A percentile compares a stretch with the other conserved stretches of the same genome.
These are phyloP conservation scores for Oreonectes daqikongensis DNA, from an alignment of 2,797 vertebrate genomes.

Conservation along the genomic window DNA sequence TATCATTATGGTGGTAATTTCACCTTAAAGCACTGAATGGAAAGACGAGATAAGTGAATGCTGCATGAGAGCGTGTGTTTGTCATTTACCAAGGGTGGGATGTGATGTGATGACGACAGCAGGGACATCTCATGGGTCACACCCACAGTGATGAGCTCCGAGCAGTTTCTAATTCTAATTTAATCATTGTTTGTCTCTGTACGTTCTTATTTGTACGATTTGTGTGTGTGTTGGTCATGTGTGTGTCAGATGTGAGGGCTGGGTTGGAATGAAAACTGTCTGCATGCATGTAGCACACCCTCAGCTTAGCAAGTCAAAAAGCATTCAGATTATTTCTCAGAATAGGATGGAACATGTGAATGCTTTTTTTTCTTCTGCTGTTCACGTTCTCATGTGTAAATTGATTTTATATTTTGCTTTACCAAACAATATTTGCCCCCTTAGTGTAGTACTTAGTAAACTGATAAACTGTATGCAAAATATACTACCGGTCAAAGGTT, in stretches of 20 bases:
- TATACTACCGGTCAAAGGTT: no score
- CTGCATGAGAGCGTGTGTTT: background rate
- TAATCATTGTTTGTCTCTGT: constrained; percentile 25
- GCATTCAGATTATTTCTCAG: background rate
- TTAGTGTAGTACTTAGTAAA: no score
- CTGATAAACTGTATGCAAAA: no score
- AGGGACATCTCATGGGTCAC: constrained; percentile 32
- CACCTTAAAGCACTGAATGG: background rate
- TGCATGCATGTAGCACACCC: background rate
- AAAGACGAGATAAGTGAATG: background rate
- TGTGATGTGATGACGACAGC: constrained; percentile 22
- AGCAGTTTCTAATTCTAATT: constrained; percentile 28
- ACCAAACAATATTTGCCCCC: no score
- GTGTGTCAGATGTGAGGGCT: background rate
- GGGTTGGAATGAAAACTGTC: background rate
- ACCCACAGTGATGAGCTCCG: constrained; percentile 37
- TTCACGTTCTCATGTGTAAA: background rate
- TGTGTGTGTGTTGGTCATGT: background rate
- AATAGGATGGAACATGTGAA: background rate
- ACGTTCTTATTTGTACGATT: constrained; percentile 10
- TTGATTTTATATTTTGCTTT: no score
- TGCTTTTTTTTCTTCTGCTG: background rate
- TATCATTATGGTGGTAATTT: constrained; percentile 1
- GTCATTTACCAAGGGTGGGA: constrained; percentile 26
- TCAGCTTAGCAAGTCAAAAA: background rate